Base-by-base conservation (phyloP, 2,797 vertebrate species). In the Sciaenops ocellatus region DNA sequence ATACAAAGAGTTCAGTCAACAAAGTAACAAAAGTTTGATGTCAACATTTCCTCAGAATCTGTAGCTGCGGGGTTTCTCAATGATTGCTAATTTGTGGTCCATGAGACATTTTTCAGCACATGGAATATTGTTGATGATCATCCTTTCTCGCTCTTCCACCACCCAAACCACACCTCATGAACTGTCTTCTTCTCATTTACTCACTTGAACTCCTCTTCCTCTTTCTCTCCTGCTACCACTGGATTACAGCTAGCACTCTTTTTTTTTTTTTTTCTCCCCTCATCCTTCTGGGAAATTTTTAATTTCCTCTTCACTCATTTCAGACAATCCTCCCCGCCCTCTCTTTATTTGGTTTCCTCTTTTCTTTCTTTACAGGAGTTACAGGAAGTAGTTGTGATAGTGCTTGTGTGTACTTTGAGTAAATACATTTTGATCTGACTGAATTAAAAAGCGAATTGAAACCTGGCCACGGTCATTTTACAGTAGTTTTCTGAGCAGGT, bases 291-390 rank as follows among this genome's bases (percentile, higher is more conserved):
- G 66, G 54, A 74, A 76, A 15, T 13, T 1, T 12, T 28, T 8
- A 3, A 38, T 70, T 73, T 78, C 68, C 69, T 78, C 18, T 13
- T 67, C 4, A 17, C 6, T 69, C 46, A 55, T 13, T 69, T 76
- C 6, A 30, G 16, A 6, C 48, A 64, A 57, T 34, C 13, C 56
- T 73, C 48, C 51, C 42, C 28, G 22, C 28, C 57, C 8, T 46
- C 34, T 18, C 1, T 59, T 64, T 66, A 51, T 47, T 8, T 41
- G 11, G 3, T 57, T 7, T 61, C 9, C 20, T 52, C 2, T 12
- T 30, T 8, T n/a, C 3, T 18, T 42, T 28, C 5, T 5, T 2
- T 2, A 5, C 13, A 2, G 15, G 15, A 38, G 7, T 74, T 74
- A 59, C 47, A 70, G 26, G 52, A 83, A 78, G 17, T 50, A 20